Base-by-base conservation (phyloP, 2,888 invertebrate species). In the Drosophila gaucha region DNA sequence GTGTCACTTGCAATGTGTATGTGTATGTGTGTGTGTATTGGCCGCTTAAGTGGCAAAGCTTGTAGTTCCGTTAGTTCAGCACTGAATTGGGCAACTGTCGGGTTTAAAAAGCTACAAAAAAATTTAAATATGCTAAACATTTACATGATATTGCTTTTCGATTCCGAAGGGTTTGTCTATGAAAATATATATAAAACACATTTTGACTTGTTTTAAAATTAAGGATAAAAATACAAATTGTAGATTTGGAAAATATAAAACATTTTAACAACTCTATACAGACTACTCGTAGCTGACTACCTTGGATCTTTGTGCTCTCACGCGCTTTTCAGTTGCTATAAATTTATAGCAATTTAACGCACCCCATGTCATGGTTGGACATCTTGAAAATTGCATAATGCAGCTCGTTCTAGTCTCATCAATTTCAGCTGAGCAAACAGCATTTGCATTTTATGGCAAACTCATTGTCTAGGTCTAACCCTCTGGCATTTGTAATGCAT, bases 401-500 rank as follows among this genome's bases (percentile, higher is more conserved):
- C 54, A 47, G 6, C 31, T 10, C 18, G n/a, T 6, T 10, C 8
- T 36, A 44, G 64, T 57, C 58, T 57, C 58, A 72, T 72, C 73
- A 73, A 68, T 58, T 68, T 68, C 68, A 68, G 72, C 63, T 73
- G 52, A 54, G 65, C 36, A 52, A 74, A 65, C 59, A 59, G 31
- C 65, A 73, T 73, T 73, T 72, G 74, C 72, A 72, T 72, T 74
- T 65, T 52, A 72, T 74, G 59, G 59, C 52, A 46, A 73, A 57
- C 70, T 70, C 70, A 74, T 74, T 74, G 74, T 74, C 74, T 74
- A 60, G 57, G 70, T 60, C 60, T 74, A 70, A 70, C 74, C 70
- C 70, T 70, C 50, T 44, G 69, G 74, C 74, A 74, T 56, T 71
- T 79, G 74, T 80, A 80, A 83, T 79, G 78, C 80, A 84, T 84